Evolutionary conservation across 2,797 vertebrate genomes (phyloP).

Genomic region (Geotrypetes seraphini): DNA sequence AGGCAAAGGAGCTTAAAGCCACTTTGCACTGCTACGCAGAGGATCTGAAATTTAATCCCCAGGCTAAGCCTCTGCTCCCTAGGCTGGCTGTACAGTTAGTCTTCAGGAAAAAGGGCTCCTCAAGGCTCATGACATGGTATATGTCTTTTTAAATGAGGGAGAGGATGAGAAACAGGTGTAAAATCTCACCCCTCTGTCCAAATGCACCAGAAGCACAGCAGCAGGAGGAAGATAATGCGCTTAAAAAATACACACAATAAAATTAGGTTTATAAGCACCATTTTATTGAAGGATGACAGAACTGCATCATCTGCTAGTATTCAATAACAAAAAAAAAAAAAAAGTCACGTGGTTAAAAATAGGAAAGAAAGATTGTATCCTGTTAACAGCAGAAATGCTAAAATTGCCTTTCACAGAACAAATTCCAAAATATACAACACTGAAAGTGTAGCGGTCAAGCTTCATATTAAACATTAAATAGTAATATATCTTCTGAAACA

Average conservation of each 20-base stretch:
- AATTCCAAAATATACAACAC: constrained; percentile 37
- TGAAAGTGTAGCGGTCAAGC: constrained; percentile 15
- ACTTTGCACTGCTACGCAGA: no score
- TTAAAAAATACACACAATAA: no score
- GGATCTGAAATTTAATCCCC: no score
- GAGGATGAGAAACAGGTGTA: no score
- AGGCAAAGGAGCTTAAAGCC: no score
- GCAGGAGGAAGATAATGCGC: background rate
- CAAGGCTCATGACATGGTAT: no score
- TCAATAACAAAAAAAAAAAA: constrained; percentile 31
- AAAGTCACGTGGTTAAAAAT: constrained; percentile 27
- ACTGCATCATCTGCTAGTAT: constrained; percentile 19
- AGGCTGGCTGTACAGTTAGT: no score
- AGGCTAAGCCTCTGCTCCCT: no score
- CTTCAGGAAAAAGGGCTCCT: no score
- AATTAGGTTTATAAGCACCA: constrained; percentile 30
- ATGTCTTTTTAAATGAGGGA: no score
- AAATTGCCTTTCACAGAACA: constrained; percentile 16
- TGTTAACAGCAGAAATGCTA: constrained; percentile 11
- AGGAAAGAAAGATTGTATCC: constrained; percentile 25
- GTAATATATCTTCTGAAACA: constrained; percentile 26
- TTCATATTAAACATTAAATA: constrained; percentile 30
- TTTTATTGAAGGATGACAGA: constrained; percentile 41
- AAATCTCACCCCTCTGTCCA: no score
- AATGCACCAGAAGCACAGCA: no score